Percentiles rank a stretch among this genome's conserved stretches.
These are phyloP conservation scores for Dromas ardeola DNA, from an alignment of 2,113 vertebrate genomes.

Conservation along the genomic window DNA sequence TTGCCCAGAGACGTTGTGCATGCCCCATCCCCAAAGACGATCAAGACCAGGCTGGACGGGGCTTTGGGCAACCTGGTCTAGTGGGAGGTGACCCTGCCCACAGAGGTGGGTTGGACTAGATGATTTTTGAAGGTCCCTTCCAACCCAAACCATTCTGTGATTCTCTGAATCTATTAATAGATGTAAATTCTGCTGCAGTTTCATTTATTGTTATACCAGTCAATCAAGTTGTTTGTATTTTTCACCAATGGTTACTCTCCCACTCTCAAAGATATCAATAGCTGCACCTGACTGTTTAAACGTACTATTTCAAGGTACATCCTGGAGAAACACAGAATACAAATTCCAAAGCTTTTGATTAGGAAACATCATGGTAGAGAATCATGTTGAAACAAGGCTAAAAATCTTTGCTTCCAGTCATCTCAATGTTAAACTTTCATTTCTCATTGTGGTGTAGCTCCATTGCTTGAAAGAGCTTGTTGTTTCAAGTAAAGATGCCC, in stretches of 20 bases:
- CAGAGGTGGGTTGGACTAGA: accelerated
- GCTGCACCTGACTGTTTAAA: not conserved
- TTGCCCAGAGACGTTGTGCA: not conserved
- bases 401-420: not conserved
- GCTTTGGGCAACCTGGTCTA: not conserved
- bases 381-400: not conserved
- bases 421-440: not conserved
- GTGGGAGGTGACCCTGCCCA: not conserved
- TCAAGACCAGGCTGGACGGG: not conserved
- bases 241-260: not conserved
- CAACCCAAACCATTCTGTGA: not conserved
- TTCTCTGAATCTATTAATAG: not conserved
- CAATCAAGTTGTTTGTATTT: not conserved
- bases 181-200: not conserved
- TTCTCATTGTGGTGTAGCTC: not conserved
- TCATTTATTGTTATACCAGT: not conserved
- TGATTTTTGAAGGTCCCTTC: not conserved
- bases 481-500: not conserved
- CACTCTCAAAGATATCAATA: not conserved
- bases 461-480: not conserved
- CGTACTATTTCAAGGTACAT: not conserved
- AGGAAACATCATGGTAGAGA: not conserved
- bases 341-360: not conserved
- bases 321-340: not conserved
- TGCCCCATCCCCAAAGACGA: no score